Evolutionary conservation across 1,140 invertebrate genomes (phyloP).

Genomic region (Drosophila saltans): DNA sequence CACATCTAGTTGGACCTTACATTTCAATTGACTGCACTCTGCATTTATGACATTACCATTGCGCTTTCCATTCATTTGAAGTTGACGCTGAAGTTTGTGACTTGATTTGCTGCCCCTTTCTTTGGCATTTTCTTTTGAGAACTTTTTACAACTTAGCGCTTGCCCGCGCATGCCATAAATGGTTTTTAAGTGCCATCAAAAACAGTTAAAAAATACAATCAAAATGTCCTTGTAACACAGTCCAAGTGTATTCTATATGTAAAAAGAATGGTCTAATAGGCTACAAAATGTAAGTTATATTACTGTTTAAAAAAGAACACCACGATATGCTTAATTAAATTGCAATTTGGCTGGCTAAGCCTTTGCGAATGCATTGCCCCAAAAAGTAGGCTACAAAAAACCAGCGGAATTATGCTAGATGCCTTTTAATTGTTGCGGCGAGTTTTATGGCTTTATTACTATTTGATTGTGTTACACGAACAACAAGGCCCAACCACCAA

Average conservation of each 20-base stretch:
- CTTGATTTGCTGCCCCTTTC: slow-evolving; percentile 41
- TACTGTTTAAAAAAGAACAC: slow-evolving; percentile 58
- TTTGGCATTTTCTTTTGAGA: slow-evolving; percentile 29
- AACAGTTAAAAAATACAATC: neutral
- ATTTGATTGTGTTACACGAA: slow-evolving; percentile 60
- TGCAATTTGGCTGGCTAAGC: slow-evolving; percentile 63
- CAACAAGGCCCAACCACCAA: slow-evolving; percentile 18
- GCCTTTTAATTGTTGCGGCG: slow-evolving; percentile 72
- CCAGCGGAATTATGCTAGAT: slow-evolving; percentile 44
- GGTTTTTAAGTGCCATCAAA: slow-evolving; percentile 57
- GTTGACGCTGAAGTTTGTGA: slow-evolving; percentile 37
- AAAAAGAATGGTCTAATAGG: no score
- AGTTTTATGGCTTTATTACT: slow-evolving; percentile 74
- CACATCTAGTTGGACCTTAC: slow-evolving; percentile 35
- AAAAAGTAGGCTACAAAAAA: slow-evolving; percentile 52
- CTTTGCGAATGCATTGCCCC: slow-evolving; percentile 60
- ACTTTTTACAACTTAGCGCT: slow-evolving; percentile 65
- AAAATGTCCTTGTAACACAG: neutral
- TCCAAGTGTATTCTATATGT: no score
- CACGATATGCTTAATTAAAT: slow-evolving; percentile 74
- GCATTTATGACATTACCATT: slow-evolving; percentile 30
- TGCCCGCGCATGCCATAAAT: slow-evolving; percentile 56
- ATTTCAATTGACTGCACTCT: slow-evolving; percentile 73
- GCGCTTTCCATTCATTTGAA: slow-evolving; percentile 39
- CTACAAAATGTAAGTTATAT: slow-evolving; percentile 25